Base-by-base conservation (phyloP, 2,113 vertebrate genomes). In the Anolis carolinensis region DNA sequence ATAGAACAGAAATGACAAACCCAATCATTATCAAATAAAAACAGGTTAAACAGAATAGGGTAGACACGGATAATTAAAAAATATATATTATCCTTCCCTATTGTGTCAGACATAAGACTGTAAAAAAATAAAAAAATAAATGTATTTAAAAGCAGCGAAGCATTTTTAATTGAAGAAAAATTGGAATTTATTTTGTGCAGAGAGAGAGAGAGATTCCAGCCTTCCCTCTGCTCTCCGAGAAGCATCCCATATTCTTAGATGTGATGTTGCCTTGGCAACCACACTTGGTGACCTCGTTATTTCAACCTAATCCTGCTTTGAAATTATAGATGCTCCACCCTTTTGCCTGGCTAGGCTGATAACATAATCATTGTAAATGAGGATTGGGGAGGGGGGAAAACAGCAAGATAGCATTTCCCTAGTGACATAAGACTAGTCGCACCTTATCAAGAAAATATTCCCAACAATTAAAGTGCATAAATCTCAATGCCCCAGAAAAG, bases 261-360 rank as follows among this genome's bases (percentile, higher is more conserved):
- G 98, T 99, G 97, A 97, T 86, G 98, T 99, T 98, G 96, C 98
- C 97, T 98, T 98, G 97, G 97, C 97, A 99, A 99, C 98, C 97
- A 97, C 97, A 98, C 98, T 99, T 98, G 97, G 98, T 99, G 98
- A 98, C 98, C 98, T 99, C 98, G 98, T 99, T 99, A 99, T 99
- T 99, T 98, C 98, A 98, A 97, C 98, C 98, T 98, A 99, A 99
- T 99, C 98, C 98, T 97, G 97, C 95, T 96, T 98, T 98, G 98
- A 98, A 99, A 99, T 99, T 99, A 99, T 98, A 97, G 97, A 97
- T 97, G 98, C 98, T 98, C 98, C 98, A 98, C 98, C 98, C 98
- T 99, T 99, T 99, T 99, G 98, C 98, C 98, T 99, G 98, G 98
- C 97, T 98, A 96, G 97, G 96, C 98, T 97, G 98, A 99, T 99